Evolutionary conservation across 2,888 invertebrate genomes (phyloP), one percentile per base, ranked within the genome.

Genomic region (Orthosia incerta): DNA sequence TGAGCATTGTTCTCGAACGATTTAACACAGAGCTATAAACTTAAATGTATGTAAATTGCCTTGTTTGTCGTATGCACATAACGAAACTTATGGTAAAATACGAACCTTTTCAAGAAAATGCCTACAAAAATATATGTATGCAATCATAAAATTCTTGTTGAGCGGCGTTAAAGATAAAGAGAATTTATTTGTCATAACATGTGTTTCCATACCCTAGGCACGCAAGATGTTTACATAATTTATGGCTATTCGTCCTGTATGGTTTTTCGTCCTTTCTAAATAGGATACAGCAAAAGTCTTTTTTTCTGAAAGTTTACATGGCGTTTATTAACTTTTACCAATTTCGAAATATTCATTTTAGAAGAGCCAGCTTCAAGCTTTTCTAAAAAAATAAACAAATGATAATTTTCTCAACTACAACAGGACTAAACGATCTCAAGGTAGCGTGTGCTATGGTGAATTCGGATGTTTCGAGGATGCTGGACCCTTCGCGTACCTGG

Each of bases 381-480:
- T 23, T 9, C 18, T 12, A 57, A 31, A 31, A 18, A n/a, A 18
- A 31, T 26, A 26, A 4, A 45, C 50, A 45, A 50, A 50, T 23
- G 3, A 13, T 39, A 39, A 53, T 3, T 26, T 26, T 2, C 26
- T 26, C 26, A 26, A 31, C 75, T 57, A 61, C 5, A 57, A 69
- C 91, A 98, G 98, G 90, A 96, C 95, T 26, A 98, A 98, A 92
- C 95, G 99, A 72, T 98, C 98, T 20, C 98, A 98, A 77, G 98
- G 98, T 80, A 97, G 97, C 78, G 98, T 98, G 3, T 99, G 99
- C 92, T 99, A 99, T 91, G 98, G 97, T 26, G 98, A 98, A 79
- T 97, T 99, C 68, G 99, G 99, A 13, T 99, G 99, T 91, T 99
- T 99, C 95, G 98, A 98, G 89, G 98, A 99, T 89, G 97, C 98